Evolutionary conservation across 37 sponge, comb jelly and placozoan genomes (phyloP).

Genomic region (Hexactinellida sp.): DNA sequence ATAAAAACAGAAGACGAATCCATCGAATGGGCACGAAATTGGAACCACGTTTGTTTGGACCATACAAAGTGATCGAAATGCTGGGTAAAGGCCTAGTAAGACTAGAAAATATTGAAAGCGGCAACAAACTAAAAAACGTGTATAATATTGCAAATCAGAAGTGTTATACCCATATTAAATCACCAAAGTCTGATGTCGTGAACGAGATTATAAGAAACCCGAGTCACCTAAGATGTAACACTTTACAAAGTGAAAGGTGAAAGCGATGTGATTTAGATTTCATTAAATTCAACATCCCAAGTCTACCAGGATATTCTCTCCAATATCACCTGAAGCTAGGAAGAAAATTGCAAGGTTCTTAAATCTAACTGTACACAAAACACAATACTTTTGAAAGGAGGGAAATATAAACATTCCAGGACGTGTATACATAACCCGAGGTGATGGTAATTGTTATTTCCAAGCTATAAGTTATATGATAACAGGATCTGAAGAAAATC

Average conservation of each 20-base stretch:
- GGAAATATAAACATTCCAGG: no score
- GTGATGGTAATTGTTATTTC: background rate
- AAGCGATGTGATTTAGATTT: background rate
- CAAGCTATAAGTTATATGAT: background rate
- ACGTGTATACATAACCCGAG: no score
- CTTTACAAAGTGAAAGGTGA: background rate
- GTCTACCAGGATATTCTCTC: no score
- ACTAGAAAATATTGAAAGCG: background rate
- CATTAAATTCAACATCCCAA: background rate
- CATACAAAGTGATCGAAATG: background rate
- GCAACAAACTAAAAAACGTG: background rate
- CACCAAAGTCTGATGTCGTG: no score
- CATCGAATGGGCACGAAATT: background rate
- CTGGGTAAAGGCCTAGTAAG: background rate
- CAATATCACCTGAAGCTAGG: no score
- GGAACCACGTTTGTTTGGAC: background rate
- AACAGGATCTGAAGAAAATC: background rate
- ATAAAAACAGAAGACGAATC: background rate
- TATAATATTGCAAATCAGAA: background rate
- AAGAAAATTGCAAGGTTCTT: no score
- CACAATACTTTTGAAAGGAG: no score
- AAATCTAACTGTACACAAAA: no score
- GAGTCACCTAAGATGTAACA: no score
- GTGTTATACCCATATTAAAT: no score
- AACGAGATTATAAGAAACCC: no score